A percentile compares a stretch with the other conserved stretches of the same genome.
Conservation (phyloP, 2,113 vertebrate species). For the Polypterus senegalus region DNA sequence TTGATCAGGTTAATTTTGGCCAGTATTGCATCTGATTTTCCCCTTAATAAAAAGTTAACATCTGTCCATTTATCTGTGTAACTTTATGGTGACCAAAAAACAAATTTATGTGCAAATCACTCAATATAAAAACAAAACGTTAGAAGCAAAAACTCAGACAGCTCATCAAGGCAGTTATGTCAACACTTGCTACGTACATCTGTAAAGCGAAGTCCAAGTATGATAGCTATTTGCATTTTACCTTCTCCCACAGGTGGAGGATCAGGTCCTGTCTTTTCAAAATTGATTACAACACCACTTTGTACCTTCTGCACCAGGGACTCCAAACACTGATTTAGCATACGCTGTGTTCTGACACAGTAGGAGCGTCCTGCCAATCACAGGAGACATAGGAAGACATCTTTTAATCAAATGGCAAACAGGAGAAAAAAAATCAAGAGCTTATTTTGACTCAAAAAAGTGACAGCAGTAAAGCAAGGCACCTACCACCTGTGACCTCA, state of each 20-base stretch:
- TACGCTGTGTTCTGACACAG: constrained; percentile 63
- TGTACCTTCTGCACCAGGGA: constrained; percentile 69
- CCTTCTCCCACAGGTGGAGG: constrained; percentile 56
- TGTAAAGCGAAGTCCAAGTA: too few relatives aligned
- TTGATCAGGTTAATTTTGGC: too few relatives aligned
- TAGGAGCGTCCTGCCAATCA: constrained; percentile 57
- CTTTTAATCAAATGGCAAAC: background rate
- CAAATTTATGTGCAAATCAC: too few relatives aligned
- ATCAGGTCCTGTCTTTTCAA: constrained; percentile 66
- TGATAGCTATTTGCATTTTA: constrained; percentile 20
- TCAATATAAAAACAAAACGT: too few relatives aligned
- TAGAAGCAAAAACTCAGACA: too few relatives aligned
- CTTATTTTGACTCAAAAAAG: too few relatives aligned
- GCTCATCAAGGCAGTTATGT: too few relatives aligned
- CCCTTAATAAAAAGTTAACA: too few relatives aligned
- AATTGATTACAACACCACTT: constrained; percentile 69
- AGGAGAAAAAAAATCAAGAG: background rate
- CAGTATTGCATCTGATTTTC: too few relatives aligned
- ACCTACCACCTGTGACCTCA: constrained; percentile 90
- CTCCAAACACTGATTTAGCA: constrained; percentile 69
- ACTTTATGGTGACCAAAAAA: too few relatives aligned
- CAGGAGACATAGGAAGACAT: background rate
- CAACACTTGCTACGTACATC: too few relatives aligned
- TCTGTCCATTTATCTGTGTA: too few relatives aligned
- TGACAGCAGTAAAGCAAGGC: background rate